Evolutionary conservation across 1,140 invertebrate species (phyloP).

Genomic region (Cherax destructor): DNA sequence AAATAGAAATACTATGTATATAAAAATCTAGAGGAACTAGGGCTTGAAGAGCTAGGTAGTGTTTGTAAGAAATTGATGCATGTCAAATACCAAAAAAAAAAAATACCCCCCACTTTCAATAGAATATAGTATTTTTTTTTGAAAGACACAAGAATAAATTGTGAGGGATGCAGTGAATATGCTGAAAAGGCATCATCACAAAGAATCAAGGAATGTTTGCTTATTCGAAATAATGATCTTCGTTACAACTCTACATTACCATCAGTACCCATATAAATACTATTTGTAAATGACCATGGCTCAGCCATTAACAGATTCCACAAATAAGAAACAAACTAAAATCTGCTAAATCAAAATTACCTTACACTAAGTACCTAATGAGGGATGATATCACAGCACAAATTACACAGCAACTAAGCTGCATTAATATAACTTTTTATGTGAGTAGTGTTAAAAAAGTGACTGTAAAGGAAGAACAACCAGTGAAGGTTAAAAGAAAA

Average conservation of each 20-base stretch:
- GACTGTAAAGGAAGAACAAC: not conserved
- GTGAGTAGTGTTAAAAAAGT: not conserved
- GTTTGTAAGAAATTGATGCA: too few species aligned
- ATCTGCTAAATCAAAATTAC: not conserved
- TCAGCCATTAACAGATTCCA: too few species aligned
- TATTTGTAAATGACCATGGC: too few species aligned
- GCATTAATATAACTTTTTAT: not conserved
- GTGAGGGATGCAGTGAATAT: not conserved
- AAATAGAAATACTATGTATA: too few species aligned
- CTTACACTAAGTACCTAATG: constrained; percentile 5
- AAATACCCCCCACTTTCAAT: too few species aligned
- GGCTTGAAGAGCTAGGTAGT: too few species aligned
- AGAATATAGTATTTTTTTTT: too few species aligned
- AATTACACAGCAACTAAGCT: not conserved
- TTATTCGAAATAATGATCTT: not conserved
- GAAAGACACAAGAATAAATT: not conserved
- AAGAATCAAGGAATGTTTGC: not conserved
- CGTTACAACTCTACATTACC: too few species aligned
- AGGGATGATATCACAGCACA: constrained; percentile 21
- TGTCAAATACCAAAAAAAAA: too few species aligned
- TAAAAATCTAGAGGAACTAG: too few species aligned
- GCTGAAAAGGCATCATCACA: not conserved
- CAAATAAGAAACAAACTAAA: too few species aligned
- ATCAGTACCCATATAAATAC: too few species aligned
- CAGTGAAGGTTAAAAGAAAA: not conserved